Conservation (phyloP, 2,888 invertebrate genomes). For the Idaea straminata region DNA sequence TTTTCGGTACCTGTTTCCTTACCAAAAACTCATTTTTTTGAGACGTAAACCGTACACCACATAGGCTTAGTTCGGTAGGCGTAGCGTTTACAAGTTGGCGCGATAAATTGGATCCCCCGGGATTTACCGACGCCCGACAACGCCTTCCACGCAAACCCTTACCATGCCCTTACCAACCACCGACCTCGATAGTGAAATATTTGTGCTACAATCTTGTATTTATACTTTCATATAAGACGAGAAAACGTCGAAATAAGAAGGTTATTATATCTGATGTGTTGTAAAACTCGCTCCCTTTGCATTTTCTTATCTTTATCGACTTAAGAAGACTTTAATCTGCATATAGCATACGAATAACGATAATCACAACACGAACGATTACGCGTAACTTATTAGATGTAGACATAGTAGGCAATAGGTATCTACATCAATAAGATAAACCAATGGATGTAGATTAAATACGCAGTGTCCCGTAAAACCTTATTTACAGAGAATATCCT, state of each 20-base stretch:
- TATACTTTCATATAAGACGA: background rate
- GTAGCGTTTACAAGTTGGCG: constrained; percentile 56
- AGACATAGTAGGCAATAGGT: background rate
- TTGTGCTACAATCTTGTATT: constrained; percentile 21
- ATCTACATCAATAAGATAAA: background rate
- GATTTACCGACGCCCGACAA: constrained; percentile 62
- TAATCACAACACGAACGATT: constrained; percentile 23
- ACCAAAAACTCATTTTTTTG: constrained; percentile 50
- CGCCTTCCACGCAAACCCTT: constrained; percentile 54
- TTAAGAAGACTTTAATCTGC: constrained; percentile 6
- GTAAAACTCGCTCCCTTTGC: constrained; percentile 10
- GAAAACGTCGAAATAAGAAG: too few species aligned
- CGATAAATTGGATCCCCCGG: constrained; percentile 69
- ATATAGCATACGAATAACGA: constrained; percentile 28
- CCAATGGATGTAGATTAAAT: constrained; percentile 7
- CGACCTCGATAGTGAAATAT: constrained; percentile 48
- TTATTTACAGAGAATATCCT: constrained; percentile 10
- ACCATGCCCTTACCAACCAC: constrained; percentile 35
- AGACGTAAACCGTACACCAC: constrained; percentile 55
- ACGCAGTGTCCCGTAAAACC: background rate
- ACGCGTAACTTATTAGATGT: background rate
- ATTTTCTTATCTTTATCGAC: constrained; percentile 26
- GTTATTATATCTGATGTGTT: background rate
- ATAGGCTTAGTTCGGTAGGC: constrained; percentile 51
- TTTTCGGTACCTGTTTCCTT: constrained; percentile 46